phyloP scores from a whole-genome alignment of 2,113 vertebrate species.

The Callionymus lyra region DNA sequence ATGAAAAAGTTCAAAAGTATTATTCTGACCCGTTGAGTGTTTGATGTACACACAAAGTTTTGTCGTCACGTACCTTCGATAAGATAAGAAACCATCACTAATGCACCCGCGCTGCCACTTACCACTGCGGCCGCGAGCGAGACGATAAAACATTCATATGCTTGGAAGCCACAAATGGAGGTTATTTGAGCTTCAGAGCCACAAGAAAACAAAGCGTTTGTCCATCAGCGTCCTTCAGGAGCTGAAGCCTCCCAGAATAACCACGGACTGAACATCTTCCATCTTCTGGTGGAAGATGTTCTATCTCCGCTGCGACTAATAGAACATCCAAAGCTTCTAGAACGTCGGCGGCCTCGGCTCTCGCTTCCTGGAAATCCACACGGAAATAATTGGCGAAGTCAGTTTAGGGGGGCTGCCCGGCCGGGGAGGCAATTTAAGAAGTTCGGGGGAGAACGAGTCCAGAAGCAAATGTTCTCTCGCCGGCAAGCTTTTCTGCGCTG shows the following conservation, averaged over 20 bases:
- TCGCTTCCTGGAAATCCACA: constrained; percentile 40
- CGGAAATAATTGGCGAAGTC: constrained; percentile 45
- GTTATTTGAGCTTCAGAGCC: constrained; percentile 34
- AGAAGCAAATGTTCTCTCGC: no score
- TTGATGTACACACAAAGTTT: no score
- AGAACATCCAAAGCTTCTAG: constrained; percentile 46
- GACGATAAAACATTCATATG: constrained; percentile 56
- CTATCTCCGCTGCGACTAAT: constrained; percentile 61
- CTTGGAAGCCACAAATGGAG: constrained; percentile 35
- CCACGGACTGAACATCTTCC: constrained; percentile 34
- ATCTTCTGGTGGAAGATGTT: constrained; percentile 19
- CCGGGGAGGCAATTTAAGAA: constrained; percentile 13
- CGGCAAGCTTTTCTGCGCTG: no score
- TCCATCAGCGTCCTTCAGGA: constrained; percentile 15
- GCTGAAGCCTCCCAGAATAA: constrained; percentile 42
- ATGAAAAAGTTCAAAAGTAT: no score
- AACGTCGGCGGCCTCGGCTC: constrained; percentile 45
- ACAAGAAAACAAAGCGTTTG: constrained; percentile 45
- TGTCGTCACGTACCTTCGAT: constrained; percentile 8
- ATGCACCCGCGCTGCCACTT: constrained; percentile 39
- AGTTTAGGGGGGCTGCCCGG: constrained; percentile 16
- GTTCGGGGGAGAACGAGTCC: constrained; percentile 1
- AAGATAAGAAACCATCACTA: constrained; percentile 36
- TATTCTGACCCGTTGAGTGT: no score
- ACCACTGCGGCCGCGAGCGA: constrained; percentile 16